phyloP scores from a whole-genome alignment of 2,888 invertebrate species.

The Nycteola revayana region DNA sequence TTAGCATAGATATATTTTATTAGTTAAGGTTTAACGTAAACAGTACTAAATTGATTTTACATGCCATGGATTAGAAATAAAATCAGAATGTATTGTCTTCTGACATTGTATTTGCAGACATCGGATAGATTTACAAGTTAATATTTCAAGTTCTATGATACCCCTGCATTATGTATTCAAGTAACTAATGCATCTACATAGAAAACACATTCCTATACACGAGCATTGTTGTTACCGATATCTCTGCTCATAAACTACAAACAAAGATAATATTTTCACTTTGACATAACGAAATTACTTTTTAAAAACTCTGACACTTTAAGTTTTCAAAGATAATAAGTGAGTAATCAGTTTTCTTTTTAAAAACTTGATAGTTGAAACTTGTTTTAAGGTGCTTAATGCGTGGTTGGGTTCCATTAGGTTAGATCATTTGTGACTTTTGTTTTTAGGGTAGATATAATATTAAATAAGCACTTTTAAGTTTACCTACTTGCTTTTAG shows the following conservation, averaged over 20 bases:
- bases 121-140: too few relatives aligned
- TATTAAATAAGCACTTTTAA: too few relatives aligned
- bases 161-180: neutral
- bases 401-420: constrained; percentile 41
- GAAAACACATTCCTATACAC: too few relatives aligned
- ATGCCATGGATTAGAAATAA: too few relatives aligned
- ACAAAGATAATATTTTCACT: constrained; percentile 18
- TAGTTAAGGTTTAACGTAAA: too few relatives aligned
- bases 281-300: constrained; percentile 5
- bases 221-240: constrained; percentile 3
- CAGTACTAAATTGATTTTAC: too few relatives aligned
- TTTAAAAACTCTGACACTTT: constrained; percentile 10
- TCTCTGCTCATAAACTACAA: constrained; percentile 3
- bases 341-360: constrained; percentile 14
- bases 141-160: too few relatives aligned
- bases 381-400: constrained; percentile 11
- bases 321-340: constrained; percentile 21
- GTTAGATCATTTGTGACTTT: constrained; percentile 34
- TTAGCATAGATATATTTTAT: too few relatives aligned
- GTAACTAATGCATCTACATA: neutral
- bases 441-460: too few relatives aligned
- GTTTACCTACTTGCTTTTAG: too few relatives aligned
- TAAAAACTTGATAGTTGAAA: constrained; percentile 19
- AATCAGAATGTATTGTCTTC: too few relatives aligned
- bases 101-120: too few relatives aligned